phyloP scores from a whole-genome alignment of 2,113 vertebrate genomes.

The Chamaea fasciata region DNA sequence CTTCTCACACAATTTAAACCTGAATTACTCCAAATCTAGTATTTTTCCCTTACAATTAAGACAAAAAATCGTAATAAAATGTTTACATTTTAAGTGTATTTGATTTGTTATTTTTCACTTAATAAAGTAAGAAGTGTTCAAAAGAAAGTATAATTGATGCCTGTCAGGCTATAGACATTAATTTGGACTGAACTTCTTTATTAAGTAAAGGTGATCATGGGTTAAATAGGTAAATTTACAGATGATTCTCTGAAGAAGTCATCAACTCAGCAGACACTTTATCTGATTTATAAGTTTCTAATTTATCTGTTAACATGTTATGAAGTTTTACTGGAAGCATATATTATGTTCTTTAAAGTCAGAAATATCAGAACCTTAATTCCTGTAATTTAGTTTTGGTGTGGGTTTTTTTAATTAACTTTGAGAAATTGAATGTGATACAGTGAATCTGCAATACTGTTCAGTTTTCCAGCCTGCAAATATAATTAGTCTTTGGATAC shows the following conservation, averaged over 20 bases:
- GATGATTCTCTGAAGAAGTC: background rate
- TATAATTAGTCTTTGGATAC: background rate
- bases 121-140: background rate
- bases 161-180: background rate
- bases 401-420: background rate
- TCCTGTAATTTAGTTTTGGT: background rate
- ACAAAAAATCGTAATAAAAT: background rate
- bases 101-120: background rate
- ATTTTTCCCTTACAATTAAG: background rate
- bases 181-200: background rate
- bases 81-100: background rate
- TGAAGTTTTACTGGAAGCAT: background rate
- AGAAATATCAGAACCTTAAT: background rate
- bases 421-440: background rate
- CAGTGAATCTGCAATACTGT: background rate
- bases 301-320: background rate
- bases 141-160: background rate
- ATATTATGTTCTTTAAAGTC: background rate
- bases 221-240: background rate
- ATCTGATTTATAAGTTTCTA: background rate
- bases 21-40: background rate
- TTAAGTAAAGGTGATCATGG: background rate
- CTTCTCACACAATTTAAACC: background rate
- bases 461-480: background rate
- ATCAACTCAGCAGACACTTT: background rate